Conservation (phyloP, 2,888 invertebrate species). For the Herminia tarsipennalis region DNA sequence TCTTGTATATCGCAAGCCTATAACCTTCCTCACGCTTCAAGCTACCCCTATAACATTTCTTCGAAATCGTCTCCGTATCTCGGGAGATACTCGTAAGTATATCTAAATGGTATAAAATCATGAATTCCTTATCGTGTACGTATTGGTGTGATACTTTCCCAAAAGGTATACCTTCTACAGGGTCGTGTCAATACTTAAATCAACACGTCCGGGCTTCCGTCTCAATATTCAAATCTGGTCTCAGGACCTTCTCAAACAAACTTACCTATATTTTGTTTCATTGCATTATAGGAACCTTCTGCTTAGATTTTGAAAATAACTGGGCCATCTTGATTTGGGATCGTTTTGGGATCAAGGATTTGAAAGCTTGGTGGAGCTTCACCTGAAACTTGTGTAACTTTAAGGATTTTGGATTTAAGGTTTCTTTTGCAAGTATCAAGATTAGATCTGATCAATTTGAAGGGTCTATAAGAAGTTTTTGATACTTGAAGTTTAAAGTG, state of each 20-base stretch:
- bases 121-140: neutral
- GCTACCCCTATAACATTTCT: no score
- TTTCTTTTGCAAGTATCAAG: conserved; percentile 1
- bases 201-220: conserved; percentile 38
- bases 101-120: neutral
- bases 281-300: conserved; percentile 35
- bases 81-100: no score
- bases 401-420: conserved; percentile 7
- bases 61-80: no score
- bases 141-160: conserved; percentile 5
- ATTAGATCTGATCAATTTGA: conserved; percentile 9
- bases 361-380: conserved; percentile 3
- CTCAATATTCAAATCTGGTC: conserved; percentile 45
- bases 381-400: conserved; percentile 9
- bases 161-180: conserved; percentile 1
- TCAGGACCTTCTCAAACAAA: conserved; percentile 38
- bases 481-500: no score
- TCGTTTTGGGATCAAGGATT: conserved; percentile 5
- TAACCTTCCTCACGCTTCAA: no score
- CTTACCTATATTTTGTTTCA: conserved; percentile 40
- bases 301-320: conserved; percentile 7
- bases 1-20: no score
- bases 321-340: conserved; percentile 20
- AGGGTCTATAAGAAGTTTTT: neutral
- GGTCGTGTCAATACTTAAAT: conserved; percentile 42